Conservation (phyloP, 2,797 vertebrate species). For the Pachyuromys duprasi region DNA sequence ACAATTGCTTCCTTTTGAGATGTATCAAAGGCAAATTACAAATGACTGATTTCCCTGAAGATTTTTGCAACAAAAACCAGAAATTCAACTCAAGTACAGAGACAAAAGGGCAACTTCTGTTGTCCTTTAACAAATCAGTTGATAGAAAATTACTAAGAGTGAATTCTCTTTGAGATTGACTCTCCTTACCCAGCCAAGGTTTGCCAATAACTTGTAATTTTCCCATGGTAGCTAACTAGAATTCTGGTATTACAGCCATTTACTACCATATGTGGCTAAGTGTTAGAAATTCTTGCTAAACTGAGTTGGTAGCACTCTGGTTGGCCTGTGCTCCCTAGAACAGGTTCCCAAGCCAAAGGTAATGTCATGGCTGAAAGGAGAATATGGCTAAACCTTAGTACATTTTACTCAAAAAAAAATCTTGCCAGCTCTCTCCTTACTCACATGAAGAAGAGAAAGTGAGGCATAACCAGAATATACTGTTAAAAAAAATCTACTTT, state of each 20-base stretch:
- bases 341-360: not conserved
- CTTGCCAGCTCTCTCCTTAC: not conserved
- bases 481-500: not conserved
- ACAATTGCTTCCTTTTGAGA: not conserved
- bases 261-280: not conserved
- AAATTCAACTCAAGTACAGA: not conserved
- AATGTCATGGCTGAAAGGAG: not conserved
- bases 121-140: not conserved
- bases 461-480: not conserved
- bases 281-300: not conserved
- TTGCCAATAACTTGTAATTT: not conserved
- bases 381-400: not conserved
- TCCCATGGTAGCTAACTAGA: not conserved
- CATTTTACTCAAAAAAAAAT: not conserved
- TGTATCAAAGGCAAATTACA: not conserved
- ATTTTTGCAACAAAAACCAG: not conserved
- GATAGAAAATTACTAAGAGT: not conserved
- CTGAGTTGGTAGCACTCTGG: not conserved
- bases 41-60: not conserved
- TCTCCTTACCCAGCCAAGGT: not conserved
- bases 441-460: not conserved
- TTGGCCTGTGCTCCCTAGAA: not conserved
- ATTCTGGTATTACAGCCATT: not conserved
- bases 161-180: not conserved
- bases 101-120: not conserved